Base-by-base conservation (phyloP, 2,888 invertebrate genomes). In the Serripes groenlandicus region DNA sequence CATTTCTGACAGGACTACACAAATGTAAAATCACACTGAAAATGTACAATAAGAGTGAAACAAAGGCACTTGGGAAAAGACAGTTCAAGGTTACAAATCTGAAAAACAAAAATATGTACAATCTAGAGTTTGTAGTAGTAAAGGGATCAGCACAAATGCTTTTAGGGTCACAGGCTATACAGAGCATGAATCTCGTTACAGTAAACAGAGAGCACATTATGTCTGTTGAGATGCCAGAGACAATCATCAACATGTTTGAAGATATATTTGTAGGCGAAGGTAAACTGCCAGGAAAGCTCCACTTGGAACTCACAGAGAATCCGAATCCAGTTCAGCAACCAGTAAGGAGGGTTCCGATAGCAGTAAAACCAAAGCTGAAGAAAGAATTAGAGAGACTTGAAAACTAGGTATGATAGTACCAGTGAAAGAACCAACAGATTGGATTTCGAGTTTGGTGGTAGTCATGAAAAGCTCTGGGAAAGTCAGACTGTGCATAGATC, bases 401-500 rank as follows among this genome's bases (percentile, higher is more conserved):
- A 23, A 42, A 52, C 49, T 56, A 3, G 73, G 76, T 18, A 69
- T 88, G 15, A 85, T 89, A 49, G 66, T 30, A 11, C 68, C 62
- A 79, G 71, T 75, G 30, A 52, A 52, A 54, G 75, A 88, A 49
- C 85, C 89, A 18, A 85, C 88, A 56, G 74, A 70, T 1, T 86
- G 87, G 82, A 84, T 89, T 1, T 87, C 76, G 37, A 80, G 78
- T 21, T 73, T 89, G 82, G 88, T 85, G 0, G 69, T 77, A 26
- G 83, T 83, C 1, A 58, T 35, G 56, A 89, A 86, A 70, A 60
- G 66, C 11, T 78, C 75, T 23, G 26, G 60, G 30, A 69, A 58
- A 32, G 35, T 78, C 4, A 60, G 81, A 28, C 73, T 80, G 3
- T 80, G 82, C 69, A 54, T 89, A 35, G 89, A n/a, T 69, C 88